These are phyloP conservation scores for Trichogramma dendrolimi DNA, from an alignment of 2,888 invertebrate genomes.

Conservation along the genomic window DNA sequence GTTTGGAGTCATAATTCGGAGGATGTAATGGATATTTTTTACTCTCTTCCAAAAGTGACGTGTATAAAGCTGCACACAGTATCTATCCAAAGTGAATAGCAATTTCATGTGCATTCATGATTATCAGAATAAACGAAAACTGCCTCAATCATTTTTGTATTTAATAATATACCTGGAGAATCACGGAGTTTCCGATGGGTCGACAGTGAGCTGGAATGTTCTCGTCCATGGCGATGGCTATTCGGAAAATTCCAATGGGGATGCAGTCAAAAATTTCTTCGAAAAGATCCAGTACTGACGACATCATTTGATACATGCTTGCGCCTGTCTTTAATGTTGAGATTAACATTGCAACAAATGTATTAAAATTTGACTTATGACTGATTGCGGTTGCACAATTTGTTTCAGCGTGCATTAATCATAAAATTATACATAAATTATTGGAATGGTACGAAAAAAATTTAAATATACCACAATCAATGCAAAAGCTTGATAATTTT, in stretches of 20 bases:
- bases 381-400: too few relatives aligned
- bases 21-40: background rate
- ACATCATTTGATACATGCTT: constrained; percentile 78
- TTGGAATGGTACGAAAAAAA: too few relatives aligned
- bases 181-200: constrained; percentile 67
- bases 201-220: constrained; percentile 66
- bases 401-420: too few relatives aligned
- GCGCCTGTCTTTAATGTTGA: constrained; percentile 59
- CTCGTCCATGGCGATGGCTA: constrained; percentile 61
- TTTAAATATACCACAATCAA: too few relatives aligned
- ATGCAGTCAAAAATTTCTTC: constrained; percentile 67
- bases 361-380: too few relatives aligned
- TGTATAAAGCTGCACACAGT: background rate
- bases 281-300: constrained; percentile 67
- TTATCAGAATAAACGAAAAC: too few relatives aligned
- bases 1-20: too few relatives aligned
- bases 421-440: too few relatives aligned
- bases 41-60: background rate
- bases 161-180: constrained; percentile 60
- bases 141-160: too few relatives aligned
- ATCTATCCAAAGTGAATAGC: background rate
- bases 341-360: too few relatives aligned
- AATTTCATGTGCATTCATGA: too few relatives aligned
- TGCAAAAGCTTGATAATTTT: too few relatives aligned
- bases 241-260: constrained; percentile 57